Evolutionary conservation across 2,888 invertebrate genomes (phyloP), one percentile per base, ranked within the genome.

Genomic region (Orthonychiurus folsomi): DNA sequence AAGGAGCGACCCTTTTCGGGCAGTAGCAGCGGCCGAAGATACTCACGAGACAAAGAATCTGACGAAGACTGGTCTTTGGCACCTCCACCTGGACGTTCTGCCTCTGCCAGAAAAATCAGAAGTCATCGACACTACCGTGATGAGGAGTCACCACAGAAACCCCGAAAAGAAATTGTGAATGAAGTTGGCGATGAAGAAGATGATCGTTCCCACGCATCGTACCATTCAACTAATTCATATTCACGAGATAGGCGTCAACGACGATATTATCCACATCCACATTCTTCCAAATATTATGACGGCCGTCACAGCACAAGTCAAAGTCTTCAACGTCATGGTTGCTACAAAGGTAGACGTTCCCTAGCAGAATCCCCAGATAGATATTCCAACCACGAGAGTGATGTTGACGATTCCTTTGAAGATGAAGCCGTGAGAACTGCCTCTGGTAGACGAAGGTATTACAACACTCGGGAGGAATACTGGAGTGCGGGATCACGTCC

Each of bases 381-480:
- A 61, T 70, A 66, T 61, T 72, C 70, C 24, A 69, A 69, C 59
- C 70, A 71, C 47, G 72, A 71, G 55, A 69, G 69, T 59, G 71
- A 72, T 50, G 68, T 63, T 63, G 70, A 70, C 50, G 67, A 66
- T 52, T 69, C 67, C 12, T 63, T 63, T 24, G 70, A 72, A 20
- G 21, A 74, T 74, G 61, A 78, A 75, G 66, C 68, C 73, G 21
- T 55, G 77, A 78, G 0, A 77, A 77, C 63, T 76, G 77, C 62
- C 77, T 77, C 1, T 62, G 78, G 76, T 63, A 77, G 75, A 2
- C 15, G 5, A 20, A 2, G 52, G 23, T 37, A n/a, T 5, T 2
- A 18, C 21, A 20, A 37, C 9, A 15, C 24, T 18, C n/a, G 12
- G n/a, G 12, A 9, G 50, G 18, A 59, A 23, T 50, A 37, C 28